Conservation (phyloP, 2,888 invertebrate genomes). For the Ichneumoninae sp. region DNA sequence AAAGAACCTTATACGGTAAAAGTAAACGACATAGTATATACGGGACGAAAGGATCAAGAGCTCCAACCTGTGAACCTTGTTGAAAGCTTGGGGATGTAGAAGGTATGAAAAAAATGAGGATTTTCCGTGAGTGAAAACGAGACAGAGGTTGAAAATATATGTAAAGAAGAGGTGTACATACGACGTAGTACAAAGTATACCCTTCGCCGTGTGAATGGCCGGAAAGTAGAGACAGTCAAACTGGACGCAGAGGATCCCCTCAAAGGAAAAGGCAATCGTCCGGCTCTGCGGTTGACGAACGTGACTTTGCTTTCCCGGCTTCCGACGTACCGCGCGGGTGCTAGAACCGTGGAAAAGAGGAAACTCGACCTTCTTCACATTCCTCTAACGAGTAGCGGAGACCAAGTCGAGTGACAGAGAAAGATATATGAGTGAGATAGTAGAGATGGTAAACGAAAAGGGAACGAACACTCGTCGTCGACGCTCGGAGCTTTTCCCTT, state of each 20-base stretch:
- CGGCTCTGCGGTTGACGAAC: conserved; percentile 76
- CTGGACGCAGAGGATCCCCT: conserved; percentile 63
- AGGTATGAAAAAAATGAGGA: conserved; percentile 2
- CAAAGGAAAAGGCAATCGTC: conserved; percentile 78
- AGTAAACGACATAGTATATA: conserved; percentile 19
- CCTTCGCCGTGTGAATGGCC: background rate
- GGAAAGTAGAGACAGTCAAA: conserved; percentile 56
- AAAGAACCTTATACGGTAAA: conserved; percentile 25
- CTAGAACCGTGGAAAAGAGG: conserved; percentile 49
- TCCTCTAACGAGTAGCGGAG: conserved; percentile 70
- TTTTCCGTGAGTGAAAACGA: conserved; percentile 13
- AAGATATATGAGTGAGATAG: background rate
- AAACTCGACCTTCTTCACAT: conserved; percentile 68
- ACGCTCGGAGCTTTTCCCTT: conserved; percentile 39
- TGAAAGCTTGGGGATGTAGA: conserved; percentile 35
- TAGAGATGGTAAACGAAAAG: conserved; percentile 32
- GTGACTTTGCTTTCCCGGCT: conserved; percentile 76
- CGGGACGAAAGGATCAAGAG: conserved; percentile 30
- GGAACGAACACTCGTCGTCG: conserved; percentile 25
- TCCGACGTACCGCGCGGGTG: conserved; percentile 33
- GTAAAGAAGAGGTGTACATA: background rate
- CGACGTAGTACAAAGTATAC: conserved; percentile 8
- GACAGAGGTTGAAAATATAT: conserved; percentile 7
- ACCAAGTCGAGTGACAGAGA: conserved; percentile 25
- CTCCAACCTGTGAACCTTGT: conserved; percentile 27